phyloP scores from a whole-genome alignment of 2,113 vertebrate species.

The Probosciger aterrimus region DNA sequence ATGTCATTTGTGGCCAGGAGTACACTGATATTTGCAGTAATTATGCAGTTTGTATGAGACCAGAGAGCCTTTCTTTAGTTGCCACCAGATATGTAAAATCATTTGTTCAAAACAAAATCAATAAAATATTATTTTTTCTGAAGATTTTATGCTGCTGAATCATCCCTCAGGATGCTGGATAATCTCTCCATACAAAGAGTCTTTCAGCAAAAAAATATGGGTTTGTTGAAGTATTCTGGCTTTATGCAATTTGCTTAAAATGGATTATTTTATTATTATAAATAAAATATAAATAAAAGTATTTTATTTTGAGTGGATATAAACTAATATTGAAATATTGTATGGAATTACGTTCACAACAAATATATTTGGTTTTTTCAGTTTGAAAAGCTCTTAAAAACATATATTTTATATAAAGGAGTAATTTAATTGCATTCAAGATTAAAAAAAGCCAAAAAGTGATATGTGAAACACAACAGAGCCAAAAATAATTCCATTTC shows the following conservation, averaged over 20 bases:
- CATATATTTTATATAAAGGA: background rate
- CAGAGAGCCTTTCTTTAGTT: background rate
- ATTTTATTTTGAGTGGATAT: background rate
- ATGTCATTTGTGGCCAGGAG: background rate
- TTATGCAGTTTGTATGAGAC: background rate
- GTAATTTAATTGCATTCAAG: background rate
- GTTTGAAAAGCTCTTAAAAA: background rate
- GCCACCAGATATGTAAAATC: background rate
- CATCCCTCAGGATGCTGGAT: background rate
- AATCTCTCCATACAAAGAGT: background rate
- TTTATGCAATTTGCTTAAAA: background rate
- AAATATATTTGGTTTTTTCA: background rate
- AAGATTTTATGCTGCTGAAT: background rate
- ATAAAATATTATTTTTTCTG: background rate
- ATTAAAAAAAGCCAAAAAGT: background rate
- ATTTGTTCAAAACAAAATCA: slow-evolving; percentile 22
- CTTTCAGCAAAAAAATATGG: background rate
- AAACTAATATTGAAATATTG: background rate
- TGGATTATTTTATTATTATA: background rate
- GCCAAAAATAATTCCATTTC: background rate
- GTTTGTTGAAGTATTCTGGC: background rate
- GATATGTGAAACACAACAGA: background rate
- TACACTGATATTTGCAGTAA: background rate
- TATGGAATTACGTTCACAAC: background rate
- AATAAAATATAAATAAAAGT: background rate